Conservation (phyloP, 1,140 invertebrate species). For the Achatina immaculata region DNA sequence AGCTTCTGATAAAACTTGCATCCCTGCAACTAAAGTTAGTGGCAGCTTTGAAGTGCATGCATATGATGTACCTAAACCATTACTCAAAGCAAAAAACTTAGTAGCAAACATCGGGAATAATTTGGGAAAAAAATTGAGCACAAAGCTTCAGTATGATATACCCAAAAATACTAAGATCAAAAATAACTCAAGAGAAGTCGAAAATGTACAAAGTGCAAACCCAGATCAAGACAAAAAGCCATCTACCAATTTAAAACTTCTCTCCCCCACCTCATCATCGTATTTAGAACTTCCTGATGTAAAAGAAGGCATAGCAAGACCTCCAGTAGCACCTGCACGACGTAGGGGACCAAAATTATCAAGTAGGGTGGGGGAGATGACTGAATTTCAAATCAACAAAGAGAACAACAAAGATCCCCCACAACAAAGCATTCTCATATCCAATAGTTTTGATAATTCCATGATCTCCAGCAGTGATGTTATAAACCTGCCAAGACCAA, state of each 20-base stretch:
- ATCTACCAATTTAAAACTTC: no score
- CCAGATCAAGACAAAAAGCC: background rate
- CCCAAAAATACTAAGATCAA: background rate
- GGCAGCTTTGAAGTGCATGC: background rate
- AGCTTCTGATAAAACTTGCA: background rate
- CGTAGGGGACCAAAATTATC: background rate
- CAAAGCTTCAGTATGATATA: background rate
- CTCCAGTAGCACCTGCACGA: background rate
- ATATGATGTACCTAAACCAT: background rate
- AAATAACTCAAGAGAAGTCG: background rate
- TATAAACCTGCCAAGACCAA: background rate
- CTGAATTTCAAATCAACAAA: background rate
- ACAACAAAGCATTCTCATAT: background rate
- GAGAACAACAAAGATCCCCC: background rate
- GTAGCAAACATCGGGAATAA: conserved; percentile 21
- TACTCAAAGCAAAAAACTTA: conserved; percentile 21
- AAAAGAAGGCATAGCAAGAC: background rate
- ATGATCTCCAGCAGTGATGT: background rate
- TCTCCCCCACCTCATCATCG: no score
- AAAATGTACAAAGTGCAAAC: background rate
- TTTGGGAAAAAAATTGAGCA: background rate
- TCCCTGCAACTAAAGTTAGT: background rate
- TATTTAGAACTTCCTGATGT: background rate
- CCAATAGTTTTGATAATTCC: background rate
- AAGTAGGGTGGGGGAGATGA: background rate